phyloP scores from a whole-genome alignment of 1,140 invertebrate genomes.

The Caenorhabditis briggsae region DNA sequence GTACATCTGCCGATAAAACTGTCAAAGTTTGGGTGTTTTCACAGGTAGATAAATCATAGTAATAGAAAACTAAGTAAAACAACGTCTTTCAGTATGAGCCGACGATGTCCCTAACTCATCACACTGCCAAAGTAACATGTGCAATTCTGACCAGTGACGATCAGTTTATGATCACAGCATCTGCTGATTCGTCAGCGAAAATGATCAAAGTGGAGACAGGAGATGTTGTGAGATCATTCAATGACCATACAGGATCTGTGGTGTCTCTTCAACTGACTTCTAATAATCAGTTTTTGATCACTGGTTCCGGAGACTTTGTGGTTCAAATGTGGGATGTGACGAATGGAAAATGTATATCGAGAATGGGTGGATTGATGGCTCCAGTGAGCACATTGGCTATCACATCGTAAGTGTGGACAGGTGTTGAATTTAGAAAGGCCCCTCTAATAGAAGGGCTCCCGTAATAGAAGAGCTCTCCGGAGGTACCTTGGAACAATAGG shows the following conservation, averaged over 20 bases:
- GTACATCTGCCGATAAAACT: slow-evolving; percentile 71
- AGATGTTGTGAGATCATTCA: slow-evolving; percentile 70
- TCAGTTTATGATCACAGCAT: slow-evolving; percentile 71
- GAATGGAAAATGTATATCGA: slow-evolving; percentile 66
- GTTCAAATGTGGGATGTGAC: slow-evolving; percentile 77
- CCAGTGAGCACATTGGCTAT: slow-evolving; percentile 76
- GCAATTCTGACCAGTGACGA: slow-evolving; percentile 73
- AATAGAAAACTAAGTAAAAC: not conserved
- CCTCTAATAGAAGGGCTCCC: too few relatives aligned
- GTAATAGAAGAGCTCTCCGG: too few relatives aligned
- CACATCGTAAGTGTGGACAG: slow-evolving; percentile 67
- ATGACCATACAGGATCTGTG: slow-evolving; percentile 75
- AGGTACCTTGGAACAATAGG: too few relatives aligned
- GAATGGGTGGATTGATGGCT: slow-evolving; percentile 77
- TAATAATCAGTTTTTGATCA: slow-evolving; percentile 75
- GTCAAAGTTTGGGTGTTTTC: slow-evolving; percentile 71
- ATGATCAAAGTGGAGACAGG: slow-evolving; percentile 73
- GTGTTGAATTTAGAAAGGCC: too few relatives aligned
- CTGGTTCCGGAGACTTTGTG: slow-evolving; percentile 77
- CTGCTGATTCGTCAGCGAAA: slow-evolving; percentile 75
- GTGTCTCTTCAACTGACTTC: slow-evolving; percentile 75
- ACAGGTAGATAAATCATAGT: not conserved
- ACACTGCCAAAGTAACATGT: slow-evolving; percentile 71
- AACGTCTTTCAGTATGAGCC: not conserved
- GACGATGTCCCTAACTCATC: slow-evolving; percentile 44